These are phyloP conservation scores for Carterocephalus palaemon DNA, from an alignment of 2,888 invertebrate species.

Conservation along the genomic window DNA sequence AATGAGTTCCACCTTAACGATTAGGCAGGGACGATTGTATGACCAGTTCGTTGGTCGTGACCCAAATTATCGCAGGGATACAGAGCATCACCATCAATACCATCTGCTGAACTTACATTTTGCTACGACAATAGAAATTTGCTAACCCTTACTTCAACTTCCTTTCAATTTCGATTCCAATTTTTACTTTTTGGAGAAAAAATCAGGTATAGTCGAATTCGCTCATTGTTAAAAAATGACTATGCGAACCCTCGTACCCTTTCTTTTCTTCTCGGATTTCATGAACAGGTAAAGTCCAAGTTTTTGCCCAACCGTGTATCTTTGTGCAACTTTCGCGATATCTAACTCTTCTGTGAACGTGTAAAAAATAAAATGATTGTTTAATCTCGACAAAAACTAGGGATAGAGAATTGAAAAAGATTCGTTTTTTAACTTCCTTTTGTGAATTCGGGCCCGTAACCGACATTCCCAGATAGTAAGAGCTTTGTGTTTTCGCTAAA, in stretches of 20 bases:
- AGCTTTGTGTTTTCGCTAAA: slow-evolving; percentile 66
- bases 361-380: slow-evolving; percentile 65
- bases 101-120: slow-evolving; percentile 52
- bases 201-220: slow-evolving; percentile 54
- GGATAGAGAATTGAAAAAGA: slow-evolving; percentile 56
- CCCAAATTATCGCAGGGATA: slow-evolving; percentile 59
- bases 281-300: slow-evolving; percentile 73
- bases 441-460: slow-evolving; percentile 65
- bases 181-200: slow-evolving; percentile 59
- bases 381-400: slow-evolving; percentile 66
- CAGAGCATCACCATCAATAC: slow-evolving; percentile 58
- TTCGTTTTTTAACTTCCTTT: slow-evolving; percentile 70
- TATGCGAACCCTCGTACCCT: slow-evolving; percentile 68
- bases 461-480: slow-evolving; percentile 74
- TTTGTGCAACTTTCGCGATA: slow-evolving; percentile 70
- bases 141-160: slow-evolving; percentile 70
- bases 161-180: slow-evolving; percentile 63
- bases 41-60: slow-evolving; percentile 44
- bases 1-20: too few species aligned
- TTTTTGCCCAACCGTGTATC: slow-evolving; percentile 63
- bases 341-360: slow-evolving; percentile 65
- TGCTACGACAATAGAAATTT: slow-evolving; percentile 48
- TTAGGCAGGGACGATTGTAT: slow-evolving; percentile 11
- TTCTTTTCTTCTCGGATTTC: slow-evolving; percentile 74
- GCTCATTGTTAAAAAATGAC: slow-evolving; percentile 54